These are phyloP conservation scores for Acanthornis magna DNA, from an alignment of 2,797 vertebrate species.

Conservation along the genomic window DNA sequence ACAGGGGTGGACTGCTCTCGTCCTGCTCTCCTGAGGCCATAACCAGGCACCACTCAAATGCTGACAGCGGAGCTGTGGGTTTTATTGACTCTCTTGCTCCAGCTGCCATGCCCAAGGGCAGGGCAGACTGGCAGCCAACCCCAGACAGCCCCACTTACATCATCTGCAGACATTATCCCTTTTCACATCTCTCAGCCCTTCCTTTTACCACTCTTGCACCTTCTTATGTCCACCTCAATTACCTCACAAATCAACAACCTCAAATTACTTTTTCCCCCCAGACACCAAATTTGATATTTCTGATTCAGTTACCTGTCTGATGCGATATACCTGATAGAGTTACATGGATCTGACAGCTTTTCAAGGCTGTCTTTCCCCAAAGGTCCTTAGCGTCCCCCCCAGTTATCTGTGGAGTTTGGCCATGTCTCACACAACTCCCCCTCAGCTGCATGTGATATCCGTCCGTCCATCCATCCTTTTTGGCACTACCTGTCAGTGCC, in stretches of 20 bases:
- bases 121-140: not conserved
- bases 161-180: not conserved
- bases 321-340: not conserved
- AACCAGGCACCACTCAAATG: not conserved
- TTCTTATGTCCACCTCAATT: not conserved
- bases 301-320: not conserved
- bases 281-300: not conserved
- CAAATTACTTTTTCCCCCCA: not conserved
- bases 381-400: accelerated
- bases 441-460: not conserved
- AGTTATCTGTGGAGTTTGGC: not conserved
- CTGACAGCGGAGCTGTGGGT: not conserved
- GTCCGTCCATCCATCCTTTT: not conserved
- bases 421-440: not conserved
- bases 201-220: not conserved
- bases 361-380: not conserved
- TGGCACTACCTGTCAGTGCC: not conserved
- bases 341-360: not conserved
- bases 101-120: not conserved
- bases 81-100: not conserved
- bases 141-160: not conserved
- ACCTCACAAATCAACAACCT: not conserved
- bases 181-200: not conserved
- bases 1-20: not conserved
- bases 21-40: not conserved